Evolutionary conservation across 2,797 vertebrate genomes (phyloP).

Genomic region (Chaenodraco wilsoni): DNA sequence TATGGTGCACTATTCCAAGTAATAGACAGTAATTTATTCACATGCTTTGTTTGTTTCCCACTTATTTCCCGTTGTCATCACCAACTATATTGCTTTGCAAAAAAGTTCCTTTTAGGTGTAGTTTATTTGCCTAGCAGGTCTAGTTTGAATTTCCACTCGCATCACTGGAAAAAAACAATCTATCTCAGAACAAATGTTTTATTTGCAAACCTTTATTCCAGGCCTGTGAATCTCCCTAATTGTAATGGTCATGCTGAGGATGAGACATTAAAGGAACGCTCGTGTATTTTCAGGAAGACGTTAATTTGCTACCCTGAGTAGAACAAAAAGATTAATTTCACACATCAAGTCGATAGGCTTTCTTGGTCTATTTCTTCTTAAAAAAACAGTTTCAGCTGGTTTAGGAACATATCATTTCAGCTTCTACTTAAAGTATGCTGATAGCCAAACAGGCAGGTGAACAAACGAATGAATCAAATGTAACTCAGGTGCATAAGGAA

Average conservation of each 20-base stretch:
- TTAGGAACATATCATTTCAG: slow-evolving; percentile 25
- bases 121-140: slow-evolving; percentile 18
- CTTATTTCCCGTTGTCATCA: slow-evolving; percentile 10
- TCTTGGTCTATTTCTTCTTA: background rate
- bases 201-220: background rate
- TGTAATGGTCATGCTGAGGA: background rate
- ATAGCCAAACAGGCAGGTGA: background rate
- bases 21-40: background rate
- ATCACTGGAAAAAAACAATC: background rate
- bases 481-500: slow-evolving; percentile 1
- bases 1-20: background rate
- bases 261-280: background rate
- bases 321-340: background rate
- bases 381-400: slow-evolving; percentile 12
- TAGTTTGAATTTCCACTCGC: slow-evolving; percentile 24
- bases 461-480: slow-evolving; percentile 4
- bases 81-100: slow-evolving; percentile 20
- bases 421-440: background rate
- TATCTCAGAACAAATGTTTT: background rate
- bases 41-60: background rate
- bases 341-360: background rate
- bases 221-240: background rate
- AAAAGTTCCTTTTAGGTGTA: slow-evolving; percentile 13
- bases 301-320: background rate
- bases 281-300: background rate